Evolutionary conservation across 2,888 invertebrate species (phyloP), one percentile per base, ranked within the genome.

Genomic region (Catocala sponsa): DNA sequence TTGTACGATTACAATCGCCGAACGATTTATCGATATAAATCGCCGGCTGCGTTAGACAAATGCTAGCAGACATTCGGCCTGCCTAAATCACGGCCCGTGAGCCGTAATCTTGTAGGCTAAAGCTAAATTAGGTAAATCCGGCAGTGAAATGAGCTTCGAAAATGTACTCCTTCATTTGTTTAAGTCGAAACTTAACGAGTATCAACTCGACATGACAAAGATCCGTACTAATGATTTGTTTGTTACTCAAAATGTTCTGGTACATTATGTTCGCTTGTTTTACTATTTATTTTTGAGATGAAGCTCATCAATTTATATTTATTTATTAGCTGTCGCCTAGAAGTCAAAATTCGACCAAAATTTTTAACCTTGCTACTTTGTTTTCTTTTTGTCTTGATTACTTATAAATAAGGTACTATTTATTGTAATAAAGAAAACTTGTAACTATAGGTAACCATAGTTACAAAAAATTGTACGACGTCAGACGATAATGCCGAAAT

Each of bases 11-110:
- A n/a, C n/a, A n/a, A n/a, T n/a, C n/a, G n/a, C n/a, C n/a, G n/a
- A n/a, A n/a, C n/a, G n/a, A n/a, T n/a, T n/a, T n/a, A 77, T 76
- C 76, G 68, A 81, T 81, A 82, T 81, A 82, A 72, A 65, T 59
- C 60, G 56, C 48, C 61, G 65, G 72, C 74, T 79, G 70, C 52
- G 68, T 59, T 67, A 74, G 76, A 83, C 74, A 81, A 82, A 83
- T 78, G 68, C 50, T 38, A 55, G 49, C 50, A 66, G 68, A 71
- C 74, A 67, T 69, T 64, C 63, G 47, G 15, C 25, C 33, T 6
- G 11, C 7, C 35, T 35, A n/a, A 53, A 53, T 53, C 53, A 43
- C 42, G 12, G 35, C 35, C n/a, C 35, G 50, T 12, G 50, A 35
- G 6, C 42, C 53, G n/a, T 53, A 43, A 53, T 53, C 42, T 52